A percentile compares a stretch with the other conserved stretches of the same genome.
Evolutionary conservation across 2,888 invertebrate species (phyloP).

Genomic region (Calameuta pallipes): DNA sequence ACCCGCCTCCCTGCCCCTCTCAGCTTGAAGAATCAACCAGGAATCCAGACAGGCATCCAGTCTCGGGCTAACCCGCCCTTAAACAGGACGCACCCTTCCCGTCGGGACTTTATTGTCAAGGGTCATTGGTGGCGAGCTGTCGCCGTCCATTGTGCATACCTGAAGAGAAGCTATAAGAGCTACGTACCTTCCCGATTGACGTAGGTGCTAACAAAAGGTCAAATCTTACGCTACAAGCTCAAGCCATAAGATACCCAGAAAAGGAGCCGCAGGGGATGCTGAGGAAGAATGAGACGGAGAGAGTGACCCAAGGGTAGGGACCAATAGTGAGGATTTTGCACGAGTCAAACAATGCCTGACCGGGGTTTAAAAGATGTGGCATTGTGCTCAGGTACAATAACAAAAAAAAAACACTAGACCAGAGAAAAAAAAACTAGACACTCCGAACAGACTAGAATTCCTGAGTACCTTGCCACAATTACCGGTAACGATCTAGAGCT

Average conservation of each 20-base stretch:
- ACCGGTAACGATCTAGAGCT: background rate
- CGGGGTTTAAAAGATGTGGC: background rate
- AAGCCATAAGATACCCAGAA: background rate
- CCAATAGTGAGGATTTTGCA: background rate
- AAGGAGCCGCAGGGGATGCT: background rate
- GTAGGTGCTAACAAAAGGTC: background rate
- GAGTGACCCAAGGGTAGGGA: background rate
- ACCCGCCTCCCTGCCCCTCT: background rate
- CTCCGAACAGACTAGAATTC: background rate
- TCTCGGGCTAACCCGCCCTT: background rate
- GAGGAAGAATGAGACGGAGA: background rate
- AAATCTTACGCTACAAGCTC: background rate
- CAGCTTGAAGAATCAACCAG: background rate
- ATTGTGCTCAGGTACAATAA: background rate
- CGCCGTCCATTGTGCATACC: background rate
- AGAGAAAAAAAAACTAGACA: background rate
- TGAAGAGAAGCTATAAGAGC: background rate
- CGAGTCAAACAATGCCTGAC: background rate
- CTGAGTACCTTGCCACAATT: slow-evolving; percentile 1
- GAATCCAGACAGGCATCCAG: background rate
- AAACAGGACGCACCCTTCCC: background rate
- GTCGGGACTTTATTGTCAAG: background rate
- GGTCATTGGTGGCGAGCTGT: background rate
- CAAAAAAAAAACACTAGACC: background rate
- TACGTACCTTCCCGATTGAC: slow-evolving; percentile 6